phyloP scores from a whole-genome alignment of 2,888 invertebrate genomes.

The Meiosimyza decipiens region DNA sequence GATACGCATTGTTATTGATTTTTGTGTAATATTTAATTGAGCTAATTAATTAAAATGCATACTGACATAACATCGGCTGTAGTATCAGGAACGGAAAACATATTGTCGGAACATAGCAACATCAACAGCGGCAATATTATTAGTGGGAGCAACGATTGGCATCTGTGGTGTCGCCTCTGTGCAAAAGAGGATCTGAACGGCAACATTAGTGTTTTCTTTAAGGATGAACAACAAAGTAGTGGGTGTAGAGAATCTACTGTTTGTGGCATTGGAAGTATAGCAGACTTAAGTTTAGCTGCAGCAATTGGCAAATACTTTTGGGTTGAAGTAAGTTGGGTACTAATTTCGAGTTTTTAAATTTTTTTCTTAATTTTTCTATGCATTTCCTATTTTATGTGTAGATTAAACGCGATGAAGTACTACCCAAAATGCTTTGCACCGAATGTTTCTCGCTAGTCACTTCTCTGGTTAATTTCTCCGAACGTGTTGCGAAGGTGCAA shows the following conservation, averaged over 20 bases:
- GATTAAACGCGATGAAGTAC: slow-evolving; percentile 57
- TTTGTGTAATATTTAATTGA: slow-evolving; percentile 21
- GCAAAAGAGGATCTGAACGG: slow-evolving; percentile 52
- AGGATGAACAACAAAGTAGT: slow-evolving; percentile 42
- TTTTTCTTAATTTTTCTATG: background rate
- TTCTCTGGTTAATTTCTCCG: slow-evolving; percentile 54
- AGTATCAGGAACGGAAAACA: background rate
- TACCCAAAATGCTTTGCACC: slow-evolving; percentile 55
- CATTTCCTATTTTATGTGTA: slow-evolving; percentile 38
- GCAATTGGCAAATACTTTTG: slow-evolving; percentile 59
- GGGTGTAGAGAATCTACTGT: background rate
- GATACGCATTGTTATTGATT: slow-evolving; percentile 24
- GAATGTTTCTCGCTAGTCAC: slow-evolving; percentile 56
- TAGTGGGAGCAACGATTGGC: slow-evolving; percentile 48
- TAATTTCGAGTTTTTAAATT: background rate
- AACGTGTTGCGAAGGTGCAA: slow-evolving; percentile 59
- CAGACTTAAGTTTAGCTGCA: slow-evolving; percentile 50
- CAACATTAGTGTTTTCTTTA: slow-evolving; percentile 49
- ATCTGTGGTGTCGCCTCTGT: slow-evolving; percentile 63
- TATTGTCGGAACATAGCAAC: background rate
- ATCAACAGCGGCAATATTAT: background rate
- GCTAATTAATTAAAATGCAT: slow-evolving; percentile 21
- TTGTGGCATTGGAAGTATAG: background rate
- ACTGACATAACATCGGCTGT: slow-evolving; percentile 18
- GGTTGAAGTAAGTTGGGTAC: slow-evolving; percentile 52